These are phyloP conservation scores for Tamandua tetradactyla DNA, from an alignment of 2,797 vertebrate species.

Conservation along the genomic window DNA sequence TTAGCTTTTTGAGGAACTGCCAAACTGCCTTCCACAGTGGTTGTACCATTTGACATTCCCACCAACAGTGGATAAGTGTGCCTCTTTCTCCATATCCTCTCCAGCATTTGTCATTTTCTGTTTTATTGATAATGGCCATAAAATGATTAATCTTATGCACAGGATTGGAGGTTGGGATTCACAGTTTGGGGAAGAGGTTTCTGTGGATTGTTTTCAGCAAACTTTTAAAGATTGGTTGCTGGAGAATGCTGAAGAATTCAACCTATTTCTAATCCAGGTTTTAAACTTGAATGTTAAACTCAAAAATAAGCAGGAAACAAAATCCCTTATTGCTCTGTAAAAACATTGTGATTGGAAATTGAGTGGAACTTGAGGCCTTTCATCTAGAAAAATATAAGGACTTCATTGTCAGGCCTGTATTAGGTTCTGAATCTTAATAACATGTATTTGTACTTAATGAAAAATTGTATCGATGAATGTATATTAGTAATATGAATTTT, in stretches of 20 bases:
- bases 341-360: constrained; percentile 76
- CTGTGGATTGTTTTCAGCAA: constrained; percentile 68
- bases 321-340: constrained; percentile 69
- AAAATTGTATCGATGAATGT: constrained; percentile 75
- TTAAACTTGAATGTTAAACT: constrained; percentile 69
- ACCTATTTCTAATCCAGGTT: constrained; percentile 67
- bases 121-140: no score
- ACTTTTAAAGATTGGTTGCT: constrained; percentile 48
- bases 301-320: constrained; percentile 63
- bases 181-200: constrained; percentile 74
- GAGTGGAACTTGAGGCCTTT: constrained; percentile 74
- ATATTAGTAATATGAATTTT: constrained; percentile 66
- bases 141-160: constrained; percentile 75
- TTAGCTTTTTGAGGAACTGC: no score
- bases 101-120: no score
- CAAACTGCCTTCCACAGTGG: no score
- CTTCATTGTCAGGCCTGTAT: constrained; percentile 74
- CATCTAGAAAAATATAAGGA: constrained; percentile 79
- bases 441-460: constrained; percentile 74
- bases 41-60: no score
- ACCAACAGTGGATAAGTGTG: no score
- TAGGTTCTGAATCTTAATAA: constrained; percentile 72
- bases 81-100: no score
- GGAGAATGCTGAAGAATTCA: constrained; percentile 68
- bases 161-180: constrained; percentile 77